phyloP scores from a whole-genome alignment of 2,888 invertebrate species.

The Aspidiotus destructor region DNA sequence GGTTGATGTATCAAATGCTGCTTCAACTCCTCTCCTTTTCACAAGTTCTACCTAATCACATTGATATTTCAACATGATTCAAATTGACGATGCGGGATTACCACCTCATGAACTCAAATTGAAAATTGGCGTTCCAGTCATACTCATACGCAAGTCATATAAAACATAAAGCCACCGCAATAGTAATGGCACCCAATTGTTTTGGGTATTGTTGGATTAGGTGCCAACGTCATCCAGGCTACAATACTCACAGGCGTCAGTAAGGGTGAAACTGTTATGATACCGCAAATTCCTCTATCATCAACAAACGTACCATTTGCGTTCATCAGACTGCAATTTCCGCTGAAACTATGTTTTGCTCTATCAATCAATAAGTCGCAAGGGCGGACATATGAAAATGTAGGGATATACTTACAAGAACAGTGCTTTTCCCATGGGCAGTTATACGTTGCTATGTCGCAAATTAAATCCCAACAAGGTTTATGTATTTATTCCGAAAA shows the following conservation, averaged over 20 bases:
- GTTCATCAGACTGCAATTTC: constrained; percentile 37
- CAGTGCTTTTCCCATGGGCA: constrained; percentile 36
- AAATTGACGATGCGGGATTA: constrained; percentile 9
- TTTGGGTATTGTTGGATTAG: constrained; percentile 9
- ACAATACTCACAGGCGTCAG: constrained; percentile 38
- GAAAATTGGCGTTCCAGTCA: constrained; percentile 22
- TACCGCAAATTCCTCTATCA: constrained; percentile 36
- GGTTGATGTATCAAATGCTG: no score
- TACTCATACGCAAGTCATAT: no score
- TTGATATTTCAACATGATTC: no score
- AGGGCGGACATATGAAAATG: constrained; percentile 36
- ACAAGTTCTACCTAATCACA: no score
- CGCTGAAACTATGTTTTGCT: constrained; percentile 36
- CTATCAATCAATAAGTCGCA: constrained; percentile 37
- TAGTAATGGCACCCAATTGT: constrained; percentile 22
- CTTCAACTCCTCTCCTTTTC: no score
- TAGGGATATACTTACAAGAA: constrained; percentile 35
- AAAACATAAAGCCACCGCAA: constrained; percentile 16
- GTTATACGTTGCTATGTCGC: constrained; percentile 23
- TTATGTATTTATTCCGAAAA: constrained; percentile 3
- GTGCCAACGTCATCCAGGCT: constrained; percentile 34
- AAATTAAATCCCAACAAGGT: constrained; percentile 11
- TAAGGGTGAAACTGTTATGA: constrained; percentile 38
- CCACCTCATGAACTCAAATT: constrained; percentile 26
- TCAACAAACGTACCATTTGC: constrained; percentile 35